phyloP scores from a whole-genome alignment of 2,888 invertebrate species.

The Chironomus riparius region DNA sequence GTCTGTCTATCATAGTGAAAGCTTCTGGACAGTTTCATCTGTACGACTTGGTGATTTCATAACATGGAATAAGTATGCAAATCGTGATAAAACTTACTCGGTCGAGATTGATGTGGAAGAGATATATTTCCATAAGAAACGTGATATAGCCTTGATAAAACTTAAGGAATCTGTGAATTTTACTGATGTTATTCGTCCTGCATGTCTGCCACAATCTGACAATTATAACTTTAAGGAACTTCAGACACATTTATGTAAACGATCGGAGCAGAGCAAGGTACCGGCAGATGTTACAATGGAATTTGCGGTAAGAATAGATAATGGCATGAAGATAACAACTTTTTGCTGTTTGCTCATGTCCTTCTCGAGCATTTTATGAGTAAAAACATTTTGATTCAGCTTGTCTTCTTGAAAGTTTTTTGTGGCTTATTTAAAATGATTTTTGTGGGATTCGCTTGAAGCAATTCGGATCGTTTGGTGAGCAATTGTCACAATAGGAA shows the following conservation, averaged over 20 bases:
- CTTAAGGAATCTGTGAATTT: conserved; percentile 28
- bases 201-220: conserved; percentile 30
- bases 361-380: too few species aligned
- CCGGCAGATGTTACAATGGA: conserved; percentile 22
- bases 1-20: conserved; percentile 30
- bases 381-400: too few species aligned
- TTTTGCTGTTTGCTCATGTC: too few species aligned
- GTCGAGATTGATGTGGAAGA: conserved; percentile 30
- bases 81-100: conserved; percentile 25
- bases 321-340: too few species aligned
- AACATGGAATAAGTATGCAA: conserved; percentile 28
- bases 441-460: too few species aligned
- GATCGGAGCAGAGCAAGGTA: neutral
- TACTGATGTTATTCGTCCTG: conserved; percentile 30
- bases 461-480: too few species aligned
- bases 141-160: conserved; percentile 31
- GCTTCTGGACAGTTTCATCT: conserved; percentile 30
- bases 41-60: conserved; percentile 30
- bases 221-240: conserved; percentile 30
- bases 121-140: conserved; percentile 29
- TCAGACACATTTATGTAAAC: conserved; percentile 30
- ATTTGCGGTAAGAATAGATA: conserved; percentile 11
- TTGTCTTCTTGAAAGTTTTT: too few species aligned
- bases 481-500: too few species aligned
- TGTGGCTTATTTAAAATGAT: too few species aligned